Percentiles rank a stretch among this genome's conserved stretches.
Conservation (phyloP, 2,113 vertebrate species). For the Pterophyllum scalare region DNA sequence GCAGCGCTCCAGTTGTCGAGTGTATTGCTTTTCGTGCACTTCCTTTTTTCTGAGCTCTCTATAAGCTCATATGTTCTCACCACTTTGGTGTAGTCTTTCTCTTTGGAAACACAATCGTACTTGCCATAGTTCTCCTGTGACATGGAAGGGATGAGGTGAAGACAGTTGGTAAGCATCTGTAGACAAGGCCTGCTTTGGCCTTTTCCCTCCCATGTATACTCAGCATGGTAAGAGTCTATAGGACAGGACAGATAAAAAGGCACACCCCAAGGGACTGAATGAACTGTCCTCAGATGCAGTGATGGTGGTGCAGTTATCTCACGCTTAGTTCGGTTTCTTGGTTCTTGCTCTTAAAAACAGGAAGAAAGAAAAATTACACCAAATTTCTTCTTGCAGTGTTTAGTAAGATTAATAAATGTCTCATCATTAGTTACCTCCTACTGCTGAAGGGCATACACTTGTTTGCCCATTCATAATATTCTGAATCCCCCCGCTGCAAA, state of each 20-base stretch:
- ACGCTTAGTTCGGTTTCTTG: constrained; percentile 43
- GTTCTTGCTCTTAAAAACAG: constrained; percentile 26
- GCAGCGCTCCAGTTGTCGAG: neutral
- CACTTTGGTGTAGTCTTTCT: constrained; percentile 67
- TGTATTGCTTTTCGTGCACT: accelerated
- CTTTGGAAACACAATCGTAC: constrained; percentile 75
- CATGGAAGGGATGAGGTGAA: constrained; percentile 78
- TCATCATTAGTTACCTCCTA: constrained; percentile 49
- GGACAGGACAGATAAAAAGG: constrained; percentile 82
- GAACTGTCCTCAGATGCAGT: neutral
- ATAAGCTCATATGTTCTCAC: constrained; percentile 64
- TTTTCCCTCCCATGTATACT: constrained; percentile 76
- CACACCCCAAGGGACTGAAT: constrained; percentile 53
- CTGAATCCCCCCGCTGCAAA: constrained; percentile 75
- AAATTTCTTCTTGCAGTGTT: neutral
- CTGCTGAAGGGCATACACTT: constrained; percentile 49
- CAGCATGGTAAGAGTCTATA: constrained; percentile 80
- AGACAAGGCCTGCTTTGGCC: constrained; percentile 59
- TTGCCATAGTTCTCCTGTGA: constrained; percentile 54
- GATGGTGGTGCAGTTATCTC: neutral
- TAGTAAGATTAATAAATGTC: neutral
- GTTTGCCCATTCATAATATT: constrained; percentile 67
- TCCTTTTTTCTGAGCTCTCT: neutral
- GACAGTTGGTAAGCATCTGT: constrained; percentile 70
- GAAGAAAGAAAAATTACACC: neutral